phyloP scores from a whole-genome alignment of 1,140 invertebrate genomes.

The Drosophila funebris region DNA sequence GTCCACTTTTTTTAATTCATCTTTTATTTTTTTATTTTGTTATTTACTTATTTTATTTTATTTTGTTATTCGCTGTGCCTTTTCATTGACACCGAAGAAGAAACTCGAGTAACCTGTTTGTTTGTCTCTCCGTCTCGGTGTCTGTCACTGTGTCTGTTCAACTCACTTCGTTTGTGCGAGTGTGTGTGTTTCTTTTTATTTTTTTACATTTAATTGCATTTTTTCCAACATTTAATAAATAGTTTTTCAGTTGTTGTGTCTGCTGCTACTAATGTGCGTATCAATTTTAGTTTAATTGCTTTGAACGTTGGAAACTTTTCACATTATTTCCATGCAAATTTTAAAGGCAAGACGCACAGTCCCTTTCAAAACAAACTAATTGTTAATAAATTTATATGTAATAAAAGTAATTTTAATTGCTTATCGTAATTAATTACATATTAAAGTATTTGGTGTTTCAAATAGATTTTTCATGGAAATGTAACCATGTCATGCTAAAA shows the following conservation, averaged over 20 bases:
- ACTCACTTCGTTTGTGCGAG: slow-evolving; percentile 3
- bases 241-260: slow-evolving; percentile 47
- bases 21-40: slow-evolving; percentile 44
- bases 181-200: slow-evolving; percentile 33
- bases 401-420: background rate
- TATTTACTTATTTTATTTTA: slow-evolving; percentile 34
- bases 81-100: slow-evolving; percentile 77
- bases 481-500: no score
- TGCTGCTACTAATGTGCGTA: slow-evolving; percentile 33
- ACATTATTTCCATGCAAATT: slow-evolving; percentile 5
- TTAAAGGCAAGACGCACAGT: background rate
- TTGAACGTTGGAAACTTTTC: background rate
- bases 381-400: background rate
- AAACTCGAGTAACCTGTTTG: slow-evolving; percentile 78
- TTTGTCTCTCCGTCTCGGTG: slow-evolving; percentile 43
- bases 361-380: background rate
- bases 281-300: slow-evolving; percentile 16
- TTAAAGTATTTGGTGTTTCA: background rate
- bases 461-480: background rate
- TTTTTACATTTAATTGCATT: slow-evolving; percentile 38
- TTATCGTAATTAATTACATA: background rate
- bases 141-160: slow-evolving; percentile 5
- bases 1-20: slow-evolving; percentile 60
- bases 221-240: slow-evolving; percentile 58
- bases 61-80: slow-evolving; percentile 22